Conservation (phyloP, 2,113 vertebrate species). For the Oreochromis tanganicae region DNA sequence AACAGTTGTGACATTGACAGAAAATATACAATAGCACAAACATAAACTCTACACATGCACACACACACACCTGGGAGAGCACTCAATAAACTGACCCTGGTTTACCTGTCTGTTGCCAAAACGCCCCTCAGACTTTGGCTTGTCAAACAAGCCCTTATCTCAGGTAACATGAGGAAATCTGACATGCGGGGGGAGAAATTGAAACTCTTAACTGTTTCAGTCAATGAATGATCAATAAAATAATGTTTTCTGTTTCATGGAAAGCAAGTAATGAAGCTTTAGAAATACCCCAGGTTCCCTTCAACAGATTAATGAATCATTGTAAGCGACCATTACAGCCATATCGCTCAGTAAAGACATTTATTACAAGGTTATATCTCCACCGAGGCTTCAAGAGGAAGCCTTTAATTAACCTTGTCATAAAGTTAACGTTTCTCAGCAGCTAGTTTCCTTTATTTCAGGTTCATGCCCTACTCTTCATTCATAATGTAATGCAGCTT, state of each 20-base stretch:
- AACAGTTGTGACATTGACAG: background rate
- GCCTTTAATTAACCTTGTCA: slow-evolving; percentile 1
- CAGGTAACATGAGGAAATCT: slow-evolving; percentile 27
- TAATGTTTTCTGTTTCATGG: background rate
- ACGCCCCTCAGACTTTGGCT: slow-evolving; percentile 45
- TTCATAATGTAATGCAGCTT: background rate
- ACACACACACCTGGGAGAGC: slow-evolving; percentile 4
- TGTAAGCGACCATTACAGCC: background rate
- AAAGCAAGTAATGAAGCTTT: background rate
- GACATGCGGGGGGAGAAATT: background rate
- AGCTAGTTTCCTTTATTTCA: background rate
- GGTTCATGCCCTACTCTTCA: background rate
- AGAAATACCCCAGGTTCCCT: background rate
- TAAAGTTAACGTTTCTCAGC: background rate
- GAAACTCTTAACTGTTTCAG: background rate
- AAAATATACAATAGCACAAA: background rate
- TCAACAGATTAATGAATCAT: background rate
- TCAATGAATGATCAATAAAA: slow-evolving; percentile 23
- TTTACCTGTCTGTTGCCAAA: slow-evolving; percentile 39
- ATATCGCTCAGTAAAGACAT: background rate
- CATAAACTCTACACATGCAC: background rate
- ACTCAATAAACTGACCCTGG: slow-evolving; percentile 4
- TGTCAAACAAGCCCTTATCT: slow-evolving; percentile 59
- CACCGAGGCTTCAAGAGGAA: background rate
- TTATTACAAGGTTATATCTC: background rate